These are phyloP conservation scores for Chrysogorgia sp. DNA, from an alignment of 92 coral and sea anemone genomes.

Conservation along the genomic window DNA sequence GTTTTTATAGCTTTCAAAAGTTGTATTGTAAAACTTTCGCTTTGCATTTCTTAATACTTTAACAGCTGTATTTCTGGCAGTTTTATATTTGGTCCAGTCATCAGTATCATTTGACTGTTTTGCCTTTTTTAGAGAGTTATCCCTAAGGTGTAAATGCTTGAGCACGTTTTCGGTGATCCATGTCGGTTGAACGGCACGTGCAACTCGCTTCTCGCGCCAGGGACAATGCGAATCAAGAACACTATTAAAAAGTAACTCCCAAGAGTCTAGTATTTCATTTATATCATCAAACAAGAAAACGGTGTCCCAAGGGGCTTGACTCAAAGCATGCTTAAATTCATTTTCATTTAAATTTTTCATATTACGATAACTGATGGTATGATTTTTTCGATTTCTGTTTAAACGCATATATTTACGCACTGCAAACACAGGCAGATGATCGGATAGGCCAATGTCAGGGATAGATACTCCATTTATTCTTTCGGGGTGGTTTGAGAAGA, in stretches of 20 bases:
- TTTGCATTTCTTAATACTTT: too few relatives aligned
- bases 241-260: conserved; percentile 39
- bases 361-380: conserved; percentile 3
- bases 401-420: neutral
- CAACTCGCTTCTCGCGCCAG: conserved; percentile 19
- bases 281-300: conserved; percentile 36
- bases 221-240: conserved; percentile 21
- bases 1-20: too few relatives aligned
- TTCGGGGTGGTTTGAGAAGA: neutral
- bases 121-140: conserved; percentile 3
- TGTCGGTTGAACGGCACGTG: conserved; percentile 14
- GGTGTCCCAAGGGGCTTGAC: conserved; percentile 18
- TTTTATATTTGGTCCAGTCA: conserved; percentile 48
- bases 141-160: too few relatives aligned
- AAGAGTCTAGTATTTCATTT: conserved; percentile 22
- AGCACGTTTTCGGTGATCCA: conserved; percentile 3
- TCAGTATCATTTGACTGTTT: conserved; percentile 26
- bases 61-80: too few relatives aligned
- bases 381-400: neutral
- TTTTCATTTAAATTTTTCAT: neutral
- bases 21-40: too few relatives aligned
- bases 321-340: neutral
- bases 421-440: neutral
- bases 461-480: neutral
- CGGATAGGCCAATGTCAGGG: conserved; percentile 4